These are phyloP conservation scores for Cecropterus lyciades DNA, from an alignment of 1,140 invertebrate genomes.

Conservation along the genomic window DNA sequence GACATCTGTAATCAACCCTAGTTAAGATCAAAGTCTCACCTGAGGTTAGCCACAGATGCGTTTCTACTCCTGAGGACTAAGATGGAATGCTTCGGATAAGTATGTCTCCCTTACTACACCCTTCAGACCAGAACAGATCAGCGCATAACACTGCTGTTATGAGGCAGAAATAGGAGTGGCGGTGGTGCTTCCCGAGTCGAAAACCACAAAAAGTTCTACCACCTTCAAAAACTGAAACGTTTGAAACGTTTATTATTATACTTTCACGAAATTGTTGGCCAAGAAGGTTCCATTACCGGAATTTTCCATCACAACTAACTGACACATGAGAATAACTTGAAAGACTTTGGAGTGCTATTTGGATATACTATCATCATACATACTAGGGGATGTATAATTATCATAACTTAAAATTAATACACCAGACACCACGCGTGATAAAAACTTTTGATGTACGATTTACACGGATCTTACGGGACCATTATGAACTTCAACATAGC, in stretches of 20 bases:
- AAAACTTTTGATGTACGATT: slow-evolving; percentile 95
- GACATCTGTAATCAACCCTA: too few species aligned
- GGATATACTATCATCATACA: slow-evolving; percentile 91
- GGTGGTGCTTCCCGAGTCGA: too few species aligned
- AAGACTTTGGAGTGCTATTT: slow-evolving; percentile 89
- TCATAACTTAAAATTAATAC: slow-evolving; percentile 94
- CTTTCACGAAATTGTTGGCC: slow-evolving; percentile 91
- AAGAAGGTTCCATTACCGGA: slow-evolving; percentile 95
- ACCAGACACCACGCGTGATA: slow-evolving; percentile 95
- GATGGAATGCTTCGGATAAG: too few species aligned
- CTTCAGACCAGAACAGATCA: too few species aligned
- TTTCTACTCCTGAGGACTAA: too few species aligned
- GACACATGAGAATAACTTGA: slow-evolving; percentile 94
- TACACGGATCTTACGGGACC: slow-evolving; percentile 92
- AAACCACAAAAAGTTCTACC: too few species aligned
- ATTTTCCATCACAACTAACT: slow-evolving; percentile 90
- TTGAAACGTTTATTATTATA: slow-evolving; percentile 73
- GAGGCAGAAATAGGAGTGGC: too few species aligned
- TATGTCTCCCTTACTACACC: too few species aligned
- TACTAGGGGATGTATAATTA: slow-evolving; percentile 91
- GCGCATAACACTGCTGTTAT: too few species aligned
- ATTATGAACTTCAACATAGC: slow-evolving; percentile 86
- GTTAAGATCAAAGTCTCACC: too few species aligned
- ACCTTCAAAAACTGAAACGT: too few species aligned
- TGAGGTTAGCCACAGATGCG: too few species aligned